Evolutionary conservation across 2,888 invertebrate genomes (phyloP), one percentile per base, ranked within the genome.

Genomic region (Gymnosoma rotundatum): DNA sequence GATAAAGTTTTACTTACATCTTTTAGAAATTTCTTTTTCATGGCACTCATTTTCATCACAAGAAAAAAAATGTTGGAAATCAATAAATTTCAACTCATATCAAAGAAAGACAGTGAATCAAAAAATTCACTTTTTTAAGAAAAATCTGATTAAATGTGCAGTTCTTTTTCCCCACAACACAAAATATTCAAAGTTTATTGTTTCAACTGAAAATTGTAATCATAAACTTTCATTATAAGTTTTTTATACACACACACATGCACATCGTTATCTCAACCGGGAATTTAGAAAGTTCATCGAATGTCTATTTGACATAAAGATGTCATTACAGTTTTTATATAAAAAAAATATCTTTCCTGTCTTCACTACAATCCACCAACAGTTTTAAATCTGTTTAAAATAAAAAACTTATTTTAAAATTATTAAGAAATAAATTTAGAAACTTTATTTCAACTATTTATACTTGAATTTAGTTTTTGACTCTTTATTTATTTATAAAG

Each of bases 1-100:
- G 32, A 32, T 6, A 32, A 32, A 32, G 32, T 73, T 70, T 81
- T 81, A 84, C 84, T 84, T 81, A 84, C 84, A 74, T 66, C 61
- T 78, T 78, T 73, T 50, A 70, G 63, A 54, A 78, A 48, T 54
- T 74, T 74, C 9, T 64, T 78, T 48, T 81, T 84, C 60, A 50
- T 14, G 10, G 16, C 60, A 66, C 18, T 66, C 84, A 84, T 18
- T 45, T 45, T 18, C 0, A 58, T 8, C 6, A 7, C 32, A 6
- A 45, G 18, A 45, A 32, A 48, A 56, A 48, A 56, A 48, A 7
- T 25, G 45, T 14, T 7, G 48, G 18, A 36, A 54, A 10, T 45
- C 63, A 45, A 14, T 36, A 36, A 66, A 56, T 63, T 14, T 54
- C 32, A 38, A 60, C 18, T 48, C 61, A 36, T 50, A 64, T 16